Percentiles rank a stretch among this genome's conserved stretches.
Evolutionary conservation across 1,140 invertebrate genomes (phyloP).

Genomic region (Metopolophium dirhodum): DNA sequence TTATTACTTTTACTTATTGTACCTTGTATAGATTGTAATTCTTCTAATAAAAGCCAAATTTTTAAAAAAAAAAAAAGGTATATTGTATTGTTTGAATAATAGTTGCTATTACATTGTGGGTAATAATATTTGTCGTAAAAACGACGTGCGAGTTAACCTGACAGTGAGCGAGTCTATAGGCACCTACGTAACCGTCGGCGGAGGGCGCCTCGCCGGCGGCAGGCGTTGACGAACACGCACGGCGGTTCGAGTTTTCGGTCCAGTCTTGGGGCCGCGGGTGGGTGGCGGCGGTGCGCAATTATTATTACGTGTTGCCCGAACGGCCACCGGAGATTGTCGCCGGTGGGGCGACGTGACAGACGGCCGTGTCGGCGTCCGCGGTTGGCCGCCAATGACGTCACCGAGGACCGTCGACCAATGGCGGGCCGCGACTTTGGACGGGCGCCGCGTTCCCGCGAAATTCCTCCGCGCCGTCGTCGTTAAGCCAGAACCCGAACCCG

Average conservation of each 20-base stretch:
- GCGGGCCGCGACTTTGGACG: neutral
- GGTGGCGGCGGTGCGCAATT: neutral
- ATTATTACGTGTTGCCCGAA: neutral
- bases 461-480: neutral
- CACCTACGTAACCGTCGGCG: neutral
- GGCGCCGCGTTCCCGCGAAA: neutral
- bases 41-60: no score
- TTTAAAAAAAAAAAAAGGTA: no score
- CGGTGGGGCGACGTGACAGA: neutral
- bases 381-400: conserved; percentile 3
- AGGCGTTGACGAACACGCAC: neutral
- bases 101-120: no score
- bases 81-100: no score
- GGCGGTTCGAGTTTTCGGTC: neutral
- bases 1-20: no score
- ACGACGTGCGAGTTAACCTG: no score
- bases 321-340: neutral
- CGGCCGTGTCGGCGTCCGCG: neutral
- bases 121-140: no score
- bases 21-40: no score
- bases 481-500: neutral
- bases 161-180: no score
- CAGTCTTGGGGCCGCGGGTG: no score
- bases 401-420: neutral
- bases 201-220: neutral